These are phyloP conservation scores for Ecliptopera silaceata DNA, from an alignment of 2,888 invertebrate genomes.

Conservation along the genomic window DNA sequence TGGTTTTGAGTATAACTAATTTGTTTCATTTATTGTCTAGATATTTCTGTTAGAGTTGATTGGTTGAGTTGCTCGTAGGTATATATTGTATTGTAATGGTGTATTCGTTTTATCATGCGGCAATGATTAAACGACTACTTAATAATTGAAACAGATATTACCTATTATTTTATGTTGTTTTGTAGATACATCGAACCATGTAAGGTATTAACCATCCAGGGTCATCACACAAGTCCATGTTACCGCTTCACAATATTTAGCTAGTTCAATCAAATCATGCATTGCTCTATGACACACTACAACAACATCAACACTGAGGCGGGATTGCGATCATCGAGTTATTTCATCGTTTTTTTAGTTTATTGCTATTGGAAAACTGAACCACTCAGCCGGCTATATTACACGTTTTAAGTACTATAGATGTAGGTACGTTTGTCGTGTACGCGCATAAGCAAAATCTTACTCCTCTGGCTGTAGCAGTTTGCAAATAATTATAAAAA, in stretches of 20 bases:
- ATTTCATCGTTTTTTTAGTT: slow-evolving; percentile 25
- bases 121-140: slow-evolving; percentile 29
- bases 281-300: slow-evolving; percentile 47
- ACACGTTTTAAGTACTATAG: slow-evolving; percentile 12
- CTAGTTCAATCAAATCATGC: slow-evolving; percentile 64
- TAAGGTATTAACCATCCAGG: slow-evolving; percentile 12
- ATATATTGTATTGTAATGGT: slow-evolving; percentile 16
- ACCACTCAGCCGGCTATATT: slow-evolving; percentile 8
- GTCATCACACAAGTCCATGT: slow-evolving; percentile 19
- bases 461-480: slow-evolving; percentile 59
- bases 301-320: slow-evolving; percentile 64
- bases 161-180: slow-evolving; percentile 14
- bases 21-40: slow-evolving; percentile 23
- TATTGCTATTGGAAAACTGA: slow-evolving; percentile 13
- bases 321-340: slow-evolving; percentile 82
- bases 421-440: slow-evolving; percentile 40
- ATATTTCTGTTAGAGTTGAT: slow-evolving; percentile 21
- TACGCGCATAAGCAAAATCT: slow-evolving; percentile 62
- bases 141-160: slow-evolving; percentile 28
- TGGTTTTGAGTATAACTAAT: slow-evolving; percentile 13
- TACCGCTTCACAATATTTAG: slow-evolving; percentile 26
- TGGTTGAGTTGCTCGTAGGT: slow-evolving; percentile 17
- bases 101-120: slow-evolving; percentile 36
- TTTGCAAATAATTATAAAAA: slow-evolving; percentile 64
- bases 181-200: slow-evolving; percentile 23